Base-by-base conservation (phyloP, 2,888 invertebrate genomes). In the Cantharis rustica region DNA sequence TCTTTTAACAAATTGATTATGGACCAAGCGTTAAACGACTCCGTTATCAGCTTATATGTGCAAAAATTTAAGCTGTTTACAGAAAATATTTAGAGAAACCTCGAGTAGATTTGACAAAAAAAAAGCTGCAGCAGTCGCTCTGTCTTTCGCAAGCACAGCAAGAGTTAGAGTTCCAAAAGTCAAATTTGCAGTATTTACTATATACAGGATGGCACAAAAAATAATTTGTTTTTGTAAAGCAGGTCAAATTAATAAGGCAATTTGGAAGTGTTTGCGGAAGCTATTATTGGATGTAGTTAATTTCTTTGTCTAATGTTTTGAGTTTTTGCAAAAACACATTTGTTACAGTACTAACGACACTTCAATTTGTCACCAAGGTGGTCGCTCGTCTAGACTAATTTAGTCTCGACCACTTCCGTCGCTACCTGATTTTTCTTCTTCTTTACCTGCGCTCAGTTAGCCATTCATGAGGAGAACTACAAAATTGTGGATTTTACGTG, bases 341-440 rank as follows among this genome's bases (percentile, higher is more conserved):
- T 72, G 61, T 76, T 64, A 66, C 69, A 31, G 20, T 72, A 27
- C 69, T 68, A 76, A 75, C 63, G 72, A 72, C 63, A 69, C 75
- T 72, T 69, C 75, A 76, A 76, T 76, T 76, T 76, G 75, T 76
- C 75, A 76, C 75, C 69, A 72, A 76, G 75, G 75, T 76, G 75
- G 75, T 69, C 75, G 75, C 10, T 72, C 20, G 76, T 76, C 76
- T 76, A 76, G 76, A 76, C 76, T 20, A 61, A 72, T 26, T 61
- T 16, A 69, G 75, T 78, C 75, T 72, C 75, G 73, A 70, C 78
- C 72, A 66, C 72, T 78, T 78, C 78, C 78, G 78, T 75, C 75
- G 75, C 73, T 78, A 75, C 78, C 78, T 75, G 75, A 17, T 63
- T 71, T 72, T 72, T 74, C 77, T 71, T 73, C 61, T 61, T 63